A percentile compares a stretch with the other conserved stretches of the same genome.
Conservation (phyloP, 2,888 invertebrate genomes). For the Idaea aversata region DNA sequence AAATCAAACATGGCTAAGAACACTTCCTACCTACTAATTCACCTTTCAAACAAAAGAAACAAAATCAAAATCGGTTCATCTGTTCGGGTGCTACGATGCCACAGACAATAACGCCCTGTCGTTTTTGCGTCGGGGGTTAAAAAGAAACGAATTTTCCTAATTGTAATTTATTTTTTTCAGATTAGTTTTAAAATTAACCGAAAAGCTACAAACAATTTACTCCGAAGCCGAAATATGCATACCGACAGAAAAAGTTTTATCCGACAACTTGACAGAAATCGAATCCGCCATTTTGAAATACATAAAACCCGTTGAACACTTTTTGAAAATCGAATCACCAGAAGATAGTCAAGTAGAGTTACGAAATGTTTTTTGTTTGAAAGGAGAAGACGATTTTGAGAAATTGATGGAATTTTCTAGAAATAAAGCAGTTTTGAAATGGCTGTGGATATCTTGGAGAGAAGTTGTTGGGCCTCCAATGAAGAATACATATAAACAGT, state of each 20-base stretch:
- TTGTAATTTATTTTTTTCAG: slow-evolving; percentile 46
- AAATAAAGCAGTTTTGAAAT: slow-evolving; percentile 72
- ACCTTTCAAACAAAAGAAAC: too few species aligned
- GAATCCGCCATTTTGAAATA: slow-evolving; percentile 54
- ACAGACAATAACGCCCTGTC: too few species aligned
- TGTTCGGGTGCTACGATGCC: too few species aligned
- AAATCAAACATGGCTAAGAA: too few species aligned
- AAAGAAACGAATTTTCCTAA: too few species aligned
- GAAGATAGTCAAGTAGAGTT: neutral
- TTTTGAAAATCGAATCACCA: slow-evolving; percentile 23
- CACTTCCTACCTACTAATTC: too few species aligned
- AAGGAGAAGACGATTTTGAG: slow-evolving; percentile 83
- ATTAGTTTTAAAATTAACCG: slow-evolving; percentile 64
- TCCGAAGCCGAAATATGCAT: slow-evolving; percentile 79
- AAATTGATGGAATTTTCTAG: slow-evolving; percentile 76
- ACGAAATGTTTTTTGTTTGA: slow-evolving; percentile 65
- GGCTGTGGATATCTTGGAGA: slow-evolving; percentile 86
- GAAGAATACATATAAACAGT: slow-evolving; percentile 72
- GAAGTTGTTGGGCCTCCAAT: slow-evolving; percentile 80
- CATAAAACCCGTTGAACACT: slow-evolving; percentile 34
- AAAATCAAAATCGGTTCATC: too few species aligned
- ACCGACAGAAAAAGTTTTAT: slow-evolving; percentile 36
- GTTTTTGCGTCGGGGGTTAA: too few species aligned
- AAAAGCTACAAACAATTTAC: slow-evolving; percentile 81
- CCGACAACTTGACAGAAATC: slow-evolving; percentile 37